Evolutionary conservation across 1,140 invertebrate genomes (phyloP).

Genomic region (Pollicipes pollicipes): DNA sequence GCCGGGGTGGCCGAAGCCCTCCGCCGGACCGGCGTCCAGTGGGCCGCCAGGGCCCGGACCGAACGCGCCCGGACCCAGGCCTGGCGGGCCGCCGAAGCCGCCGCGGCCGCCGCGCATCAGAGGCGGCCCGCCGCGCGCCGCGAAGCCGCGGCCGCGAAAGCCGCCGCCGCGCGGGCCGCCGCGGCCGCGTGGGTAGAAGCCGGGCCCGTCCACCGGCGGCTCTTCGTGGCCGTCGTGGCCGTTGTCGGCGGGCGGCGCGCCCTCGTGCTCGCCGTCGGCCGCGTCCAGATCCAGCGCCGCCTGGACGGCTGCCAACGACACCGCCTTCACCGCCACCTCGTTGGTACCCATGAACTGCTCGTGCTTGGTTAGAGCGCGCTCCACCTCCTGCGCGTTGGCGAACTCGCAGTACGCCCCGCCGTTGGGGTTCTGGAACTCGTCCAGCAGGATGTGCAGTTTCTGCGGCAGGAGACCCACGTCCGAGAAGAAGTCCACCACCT

Average conservation of each 20-base stretch:
- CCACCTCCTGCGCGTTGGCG: background rate
- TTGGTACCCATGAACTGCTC: conserved; percentile 8
- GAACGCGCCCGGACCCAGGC: conserved; percentile 9
- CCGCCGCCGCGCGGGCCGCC: conserved; percentile 9
- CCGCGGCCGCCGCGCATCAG: conserved; percentile 13
- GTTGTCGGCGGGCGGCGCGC: conserved; percentile 12
- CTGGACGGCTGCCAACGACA: conserved; percentile 11
- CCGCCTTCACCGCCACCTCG: conserved; percentile 14
- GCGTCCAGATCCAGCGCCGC: conserved; percentile 15
- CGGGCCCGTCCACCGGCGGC: conserved; percentile 6
- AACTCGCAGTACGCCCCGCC: background rate
- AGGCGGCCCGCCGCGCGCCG: conserved; percentile 10
- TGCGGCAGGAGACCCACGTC: conserved; percentile 52
- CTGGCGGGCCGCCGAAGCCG: conserved; percentile 10
- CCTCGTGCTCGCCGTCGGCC: conserved; percentile 17
- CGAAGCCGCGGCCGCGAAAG: conserved; percentile 10
- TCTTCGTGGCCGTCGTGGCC: conserved; percentile 9
- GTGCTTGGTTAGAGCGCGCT: conserved; percentile 4
- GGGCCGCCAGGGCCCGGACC: conserved; percentile 18
- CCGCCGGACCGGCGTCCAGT: conserved; percentile 22
- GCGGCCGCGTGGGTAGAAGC: conserved; percentile 4
- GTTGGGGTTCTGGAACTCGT: conserved; percentile 36
- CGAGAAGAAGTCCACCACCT: conserved; percentile 59
- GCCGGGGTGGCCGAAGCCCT: conserved; percentile 53
- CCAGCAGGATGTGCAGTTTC: conserved; percentile 56